These are phyloP conservation scores for Dinoponera quadriceps DNA, from an alignment of 1,140 invertebrate species.

Conservation along the genomic window DNA sequence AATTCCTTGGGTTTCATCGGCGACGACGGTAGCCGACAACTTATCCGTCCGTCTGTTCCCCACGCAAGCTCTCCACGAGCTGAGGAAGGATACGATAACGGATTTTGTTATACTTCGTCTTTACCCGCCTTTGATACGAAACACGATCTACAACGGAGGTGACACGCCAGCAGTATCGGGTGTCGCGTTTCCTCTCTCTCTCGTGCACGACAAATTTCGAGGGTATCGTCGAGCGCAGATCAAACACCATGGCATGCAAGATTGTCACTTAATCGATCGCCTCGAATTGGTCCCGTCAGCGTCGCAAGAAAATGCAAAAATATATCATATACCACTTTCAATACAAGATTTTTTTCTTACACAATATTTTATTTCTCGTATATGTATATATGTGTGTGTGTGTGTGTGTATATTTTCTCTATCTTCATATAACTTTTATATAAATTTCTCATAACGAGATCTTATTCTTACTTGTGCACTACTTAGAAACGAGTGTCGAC, in stretches of 20 bases:
- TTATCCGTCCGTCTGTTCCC: background rate
- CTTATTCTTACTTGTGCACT: constrained; percentile 14
- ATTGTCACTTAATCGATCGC: constrained; percentile 18
- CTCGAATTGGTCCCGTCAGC: background rate
- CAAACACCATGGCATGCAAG: constrained; percentile 30
- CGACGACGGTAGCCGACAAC: no score
- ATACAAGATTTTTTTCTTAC: constrained; percentile 25
- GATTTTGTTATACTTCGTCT: constrained; percentile 30
- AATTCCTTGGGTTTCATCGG: constrained; percentile 30
- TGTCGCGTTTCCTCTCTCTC: constrained; percentile 15
- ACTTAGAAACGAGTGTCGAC: constrained; percentile 5
- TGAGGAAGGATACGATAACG: constrained; percentile 35
- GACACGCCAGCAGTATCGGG: constrained; percentile 24
- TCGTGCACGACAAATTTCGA: constrained; percentile 38
- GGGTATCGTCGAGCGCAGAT: constrained; percentile 12
- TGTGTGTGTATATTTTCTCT: background rate
- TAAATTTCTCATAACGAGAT: constrained; percentile 7
- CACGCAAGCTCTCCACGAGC: background rate
- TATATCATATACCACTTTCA: background rate
- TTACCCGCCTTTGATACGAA: constrained; percentile 34
- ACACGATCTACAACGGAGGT: constrained; percentile 32
- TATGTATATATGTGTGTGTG: no score
- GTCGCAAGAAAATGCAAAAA: background rate
- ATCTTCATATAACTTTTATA: constrained; percentile 15
- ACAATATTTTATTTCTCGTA: constrained; percentile 41